Evolutionary conservation across 2,797 vertebrate genomes (phyloP).

Genomic region (Ptychobarbus kaznakovi): DNA sequence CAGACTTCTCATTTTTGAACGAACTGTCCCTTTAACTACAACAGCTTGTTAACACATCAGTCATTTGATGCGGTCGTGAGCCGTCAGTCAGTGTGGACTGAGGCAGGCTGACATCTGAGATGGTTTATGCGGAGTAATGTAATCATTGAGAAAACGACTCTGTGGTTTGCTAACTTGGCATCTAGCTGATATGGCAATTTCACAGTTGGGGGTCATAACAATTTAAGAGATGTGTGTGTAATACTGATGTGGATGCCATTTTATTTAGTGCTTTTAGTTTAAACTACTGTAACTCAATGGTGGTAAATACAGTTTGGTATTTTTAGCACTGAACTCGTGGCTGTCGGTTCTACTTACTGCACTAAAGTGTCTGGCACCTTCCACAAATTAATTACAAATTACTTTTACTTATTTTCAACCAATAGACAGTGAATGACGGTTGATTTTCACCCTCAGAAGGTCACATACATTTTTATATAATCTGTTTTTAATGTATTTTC

Average conservation of each 20-base stretch:
- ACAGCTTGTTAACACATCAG: conserved; percentile 13
- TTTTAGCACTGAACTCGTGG: background rate
- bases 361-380: background rate
- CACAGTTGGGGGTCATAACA: conserved; percentile 47
- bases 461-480: background rate
- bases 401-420: background rate
- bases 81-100: conserved; percentile 31
- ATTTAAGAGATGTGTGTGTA: background rate
- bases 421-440: background rate
- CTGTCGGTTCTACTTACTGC: background rate
- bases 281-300: background rate
- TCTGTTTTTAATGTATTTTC: background rate
- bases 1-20: conserved; percentile 3
- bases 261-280: conserved; percentile 4
- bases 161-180: conserved; percentile 51
- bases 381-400: background rate
- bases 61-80: conserved; percentile 14
- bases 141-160: conserved; percentile 43
- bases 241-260: conserved; percentile 7
- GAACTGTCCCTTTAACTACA: conserved; percentile 20
- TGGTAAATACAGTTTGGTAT: background rate
- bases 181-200: conserved; percentile 49
- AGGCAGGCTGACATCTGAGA: conserved; percentile 48
- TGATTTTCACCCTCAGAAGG: conserved; percentile 5
- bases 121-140: conserved; percentile 52